A percentile compares a stretch with the other conserved stretches of the same genome.
These are phyloP conservation scores for Nothocercus julius DNA, from an alignment of 2,113 vertebrate species.

Conservation along the genomic window DNA sequence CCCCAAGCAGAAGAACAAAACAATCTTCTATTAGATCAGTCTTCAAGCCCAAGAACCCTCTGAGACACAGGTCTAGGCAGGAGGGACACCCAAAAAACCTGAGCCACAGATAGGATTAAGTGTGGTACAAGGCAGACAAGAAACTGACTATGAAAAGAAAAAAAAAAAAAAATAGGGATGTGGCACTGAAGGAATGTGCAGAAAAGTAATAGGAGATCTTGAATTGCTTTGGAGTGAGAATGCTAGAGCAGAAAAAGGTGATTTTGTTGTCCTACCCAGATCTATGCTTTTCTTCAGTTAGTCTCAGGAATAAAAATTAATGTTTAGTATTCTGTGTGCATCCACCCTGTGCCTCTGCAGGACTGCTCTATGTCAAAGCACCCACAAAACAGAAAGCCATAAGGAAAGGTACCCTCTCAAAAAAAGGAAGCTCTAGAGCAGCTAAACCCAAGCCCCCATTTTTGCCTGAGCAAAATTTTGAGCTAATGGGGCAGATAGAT, in stretches of 20 bases:
- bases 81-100: not conserved
- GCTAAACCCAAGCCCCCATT: not conserved
- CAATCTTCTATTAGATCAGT: not conserved
- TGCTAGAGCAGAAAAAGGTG: not conserved
- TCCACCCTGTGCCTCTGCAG: not conserved
- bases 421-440: not conserved
- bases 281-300: not conserved
- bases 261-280: not conserved
- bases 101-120: not conserved
- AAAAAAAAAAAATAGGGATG: not conserved
- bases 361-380: not conserved
- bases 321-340: not conserved
- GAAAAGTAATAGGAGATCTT: not conserved
- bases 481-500: not conserved
- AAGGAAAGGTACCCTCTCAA: not conserved
- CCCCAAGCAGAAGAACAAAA: not conserved
- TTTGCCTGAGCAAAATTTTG: not conserved
- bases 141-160: not conserved
- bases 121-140: not conserved
- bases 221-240: not conserved
- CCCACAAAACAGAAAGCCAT: not conserved
- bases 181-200: not conserved
- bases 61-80: not conserved
- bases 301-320: not conserved
- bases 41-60: not conserved